Conservation (phyloP, 2,888 invertebrate species). For the Rhyacophila evoluta region DNA sequence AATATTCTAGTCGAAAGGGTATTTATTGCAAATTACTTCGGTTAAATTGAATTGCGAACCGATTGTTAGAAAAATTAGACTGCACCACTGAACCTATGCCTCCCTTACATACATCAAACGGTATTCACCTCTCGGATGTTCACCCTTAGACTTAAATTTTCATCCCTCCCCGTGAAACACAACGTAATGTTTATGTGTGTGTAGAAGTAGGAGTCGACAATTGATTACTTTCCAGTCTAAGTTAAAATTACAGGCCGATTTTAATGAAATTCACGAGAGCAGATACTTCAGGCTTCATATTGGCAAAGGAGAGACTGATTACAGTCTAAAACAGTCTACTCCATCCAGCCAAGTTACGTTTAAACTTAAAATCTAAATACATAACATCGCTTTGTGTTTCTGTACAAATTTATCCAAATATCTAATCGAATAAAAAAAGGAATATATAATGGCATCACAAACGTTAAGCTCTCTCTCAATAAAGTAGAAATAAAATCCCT, state of each 20-base stretch:
- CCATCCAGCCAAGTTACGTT: not conserved
- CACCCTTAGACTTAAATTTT: not conserved
- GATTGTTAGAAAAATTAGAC: too few species aligned
- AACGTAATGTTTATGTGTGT: not conserved
- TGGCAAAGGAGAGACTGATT: constrained; percentile 8
- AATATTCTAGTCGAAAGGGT: too few species aligned
- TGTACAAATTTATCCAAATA: too few species aligned
- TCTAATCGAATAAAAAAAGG: too few species aligned
- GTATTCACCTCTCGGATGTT: not conserved
- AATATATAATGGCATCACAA: too few species aligned
- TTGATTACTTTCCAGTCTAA: constrained; percentile 19
- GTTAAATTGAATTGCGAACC: too few species aligned
- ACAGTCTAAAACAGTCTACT: not conserved
- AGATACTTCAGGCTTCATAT: constrained; percentile 22
- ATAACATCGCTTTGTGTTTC: too few species aligned
- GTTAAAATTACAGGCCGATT: constrained; percentile 22
- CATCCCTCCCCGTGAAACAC: not conserved
- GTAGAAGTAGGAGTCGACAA: not conserved
- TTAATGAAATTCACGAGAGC: constrained; percentile 6
- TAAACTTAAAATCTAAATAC: not conserved
- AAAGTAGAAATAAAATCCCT: too few species aligned
- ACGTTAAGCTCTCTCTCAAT: too few species aligned
- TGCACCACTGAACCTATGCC: too few species aligned
- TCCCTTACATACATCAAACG: not conserved
- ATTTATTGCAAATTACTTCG: too few species aligned